Evolutionary conservation across 2,888 invertebrate genomes (phyloP), one percentile per base, ranked within the genome.

Genomic region (Lepas anatifera): DNA sequence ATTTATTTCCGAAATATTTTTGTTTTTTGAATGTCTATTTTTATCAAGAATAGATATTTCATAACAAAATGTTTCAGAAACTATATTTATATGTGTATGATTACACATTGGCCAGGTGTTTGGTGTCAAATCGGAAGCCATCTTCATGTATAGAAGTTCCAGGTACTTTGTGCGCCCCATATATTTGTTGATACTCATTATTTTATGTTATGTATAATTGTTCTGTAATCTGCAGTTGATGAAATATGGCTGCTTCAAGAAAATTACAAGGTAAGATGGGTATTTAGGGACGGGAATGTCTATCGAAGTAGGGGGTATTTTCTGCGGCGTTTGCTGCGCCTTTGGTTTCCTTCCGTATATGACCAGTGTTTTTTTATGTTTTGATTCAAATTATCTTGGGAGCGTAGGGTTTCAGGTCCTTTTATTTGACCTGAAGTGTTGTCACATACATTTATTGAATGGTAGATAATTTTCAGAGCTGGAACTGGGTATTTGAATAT

Each of bases 241-340:
- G 58, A 58, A 58, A 58, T 18, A 58, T 58, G 58, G 58, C 58
- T 22, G 58, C 58, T 16, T 58, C 58, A 13, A 58, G 58, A 18
- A 58, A 58, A 22, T 35, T 58, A 32, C 58, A 58, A 58, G 58
- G 58, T 58, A 10, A 8, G 58, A 32, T 10, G 3, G 58, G 32
- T 35, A 13, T 29, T 29, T n/a, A n/a, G n/a, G n/a, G 25, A 1
- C 27, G 4, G 10, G 29, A 52, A 29, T 52, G 52, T 7, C 52
- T 6, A 32, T 25, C 1, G 13, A 16, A 18, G 13, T 52, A 32
- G 32, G 35, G 32, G 32, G 22, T 22, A 10, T 22, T 22, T 58
- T 58, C 35, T 25, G 32, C 32, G 58, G 35, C 58, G 22, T 35
- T 58, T 35, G 22, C 22, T 58, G 58, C 58, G 58, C 58, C 13